phyloP scores from a whole-genome alignment of 2,797 vertebrate species.

The Gymnoscopelus braueri region DNA sequence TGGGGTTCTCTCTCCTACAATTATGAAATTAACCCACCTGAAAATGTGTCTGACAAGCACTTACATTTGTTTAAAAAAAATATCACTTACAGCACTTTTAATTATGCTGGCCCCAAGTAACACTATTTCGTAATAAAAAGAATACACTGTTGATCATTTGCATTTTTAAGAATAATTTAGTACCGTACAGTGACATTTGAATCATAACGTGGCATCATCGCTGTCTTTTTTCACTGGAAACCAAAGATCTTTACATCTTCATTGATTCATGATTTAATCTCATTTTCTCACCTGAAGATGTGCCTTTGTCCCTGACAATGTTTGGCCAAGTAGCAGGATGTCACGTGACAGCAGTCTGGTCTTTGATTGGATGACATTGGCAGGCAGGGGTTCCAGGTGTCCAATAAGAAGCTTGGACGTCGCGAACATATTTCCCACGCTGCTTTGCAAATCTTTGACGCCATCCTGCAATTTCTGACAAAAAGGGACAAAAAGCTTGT shows the following conservation, averaged over 20 bases:
- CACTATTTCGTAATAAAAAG: no score
- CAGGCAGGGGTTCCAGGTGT: slow-evolving; percentile 47
- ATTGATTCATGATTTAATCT: background rate
- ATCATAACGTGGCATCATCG: background rate
- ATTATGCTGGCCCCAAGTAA: no score
- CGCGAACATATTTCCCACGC: slow-evolving; percentile 46
- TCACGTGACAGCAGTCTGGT: slow-evolving; percentile 63
- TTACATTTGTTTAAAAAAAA: no score
- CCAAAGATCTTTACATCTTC: no score
- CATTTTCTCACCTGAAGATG: slow-evolving; percentile 68
- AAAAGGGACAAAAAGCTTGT: background rate
- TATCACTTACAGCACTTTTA: no score
- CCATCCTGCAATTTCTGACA: slow-evolving; percentile 62
- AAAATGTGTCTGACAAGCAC: no score
- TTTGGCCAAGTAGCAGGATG: slow-evolving; percentile 59
- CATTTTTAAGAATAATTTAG: no score
- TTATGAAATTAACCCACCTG: no score
- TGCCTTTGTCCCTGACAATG: slow-evolving; percentile 42
- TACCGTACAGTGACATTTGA: no score
- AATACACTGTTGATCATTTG: no score
- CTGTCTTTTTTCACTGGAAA: background rate
- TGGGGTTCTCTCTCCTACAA: no score
- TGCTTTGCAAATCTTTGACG: slow-evolving; percentile 52
- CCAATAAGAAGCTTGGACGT: slow-evolving; percentile 67
- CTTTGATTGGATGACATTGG: slow-evolving; percentile 69